Evolutionary conservation across 1,140 invertebrate genomes (phyloP).

Genomic region (Danaus plexippus): DNA sequence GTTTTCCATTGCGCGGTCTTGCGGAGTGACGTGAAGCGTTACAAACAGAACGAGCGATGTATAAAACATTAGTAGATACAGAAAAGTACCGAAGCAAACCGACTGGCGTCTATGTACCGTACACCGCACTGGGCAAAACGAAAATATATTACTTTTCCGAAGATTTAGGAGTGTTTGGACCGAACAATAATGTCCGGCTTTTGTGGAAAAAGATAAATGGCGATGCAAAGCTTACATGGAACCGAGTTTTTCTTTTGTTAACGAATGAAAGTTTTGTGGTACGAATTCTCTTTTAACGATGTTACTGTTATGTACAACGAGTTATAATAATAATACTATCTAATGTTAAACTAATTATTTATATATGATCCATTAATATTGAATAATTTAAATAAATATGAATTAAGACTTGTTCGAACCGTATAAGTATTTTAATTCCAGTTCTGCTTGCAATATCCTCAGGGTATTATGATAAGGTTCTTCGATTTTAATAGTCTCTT

Average conservation of each 20-base stretch:
- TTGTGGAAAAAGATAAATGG: constrained; percentile 73
- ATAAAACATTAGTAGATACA: constrained; percentile 67
- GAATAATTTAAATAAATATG: too few species aligned
- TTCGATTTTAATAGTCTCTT: too few species aligned
- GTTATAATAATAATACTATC: too few species aligned
- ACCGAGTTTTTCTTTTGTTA: constrained; percentile 64
- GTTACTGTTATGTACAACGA: too few species aligned
- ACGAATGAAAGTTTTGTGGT: constrained; percentile 56
- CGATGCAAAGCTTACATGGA: constrained; percentile 65
- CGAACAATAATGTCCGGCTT: constrained; percentile 74
- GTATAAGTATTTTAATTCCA: too few species aligned
- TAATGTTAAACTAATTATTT: too few species aligned
- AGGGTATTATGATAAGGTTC: too few species aligned
- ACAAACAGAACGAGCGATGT: constrained; percentile 45
- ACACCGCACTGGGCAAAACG: constrained; percentile 68
- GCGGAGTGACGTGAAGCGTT: constrained; percentile 27
- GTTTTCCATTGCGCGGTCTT: constrained; percentile 37
- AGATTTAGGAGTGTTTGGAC: constrained; percentile 73
- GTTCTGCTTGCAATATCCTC: too few species aligned
- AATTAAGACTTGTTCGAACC: too few species aligned
- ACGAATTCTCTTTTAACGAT: constrained; percentile 9
- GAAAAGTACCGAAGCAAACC: constrained; percentile 54
- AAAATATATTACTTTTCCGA: constrained; percentile 73
- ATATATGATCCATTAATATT: too few species aligned
- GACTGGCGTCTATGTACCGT: constrained; percentile 59